These are phyloP conservation scores for Morbakka virulenta DNA, from an alignment of 30 jellyfish, hydroid and myxozoan species.

Conservation along the genomic window DNA sequence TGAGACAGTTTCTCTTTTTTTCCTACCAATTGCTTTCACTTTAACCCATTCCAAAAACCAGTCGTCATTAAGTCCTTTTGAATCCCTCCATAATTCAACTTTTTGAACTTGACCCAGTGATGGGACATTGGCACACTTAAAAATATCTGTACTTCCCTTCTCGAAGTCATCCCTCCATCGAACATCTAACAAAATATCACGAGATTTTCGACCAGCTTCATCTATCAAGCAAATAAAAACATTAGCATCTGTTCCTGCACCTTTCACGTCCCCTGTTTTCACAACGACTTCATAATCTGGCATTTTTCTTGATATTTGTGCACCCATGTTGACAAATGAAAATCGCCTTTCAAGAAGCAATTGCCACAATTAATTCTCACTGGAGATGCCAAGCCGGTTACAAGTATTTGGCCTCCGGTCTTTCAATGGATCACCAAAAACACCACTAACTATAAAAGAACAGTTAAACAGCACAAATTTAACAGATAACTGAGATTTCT, in stretches of 20 bases:
- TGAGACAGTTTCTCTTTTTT: neutral
- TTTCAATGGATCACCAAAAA: no score
- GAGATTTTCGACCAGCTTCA: constrained; percentile 60
- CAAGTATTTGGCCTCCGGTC: no score
- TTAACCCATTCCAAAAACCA: constrained; percentile 89
- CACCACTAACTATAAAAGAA: no score
- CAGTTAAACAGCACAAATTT: no score
- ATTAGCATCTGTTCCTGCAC: constrained; percentile 93
- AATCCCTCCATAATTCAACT: constrained; percentile 80
- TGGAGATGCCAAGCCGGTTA: no score
- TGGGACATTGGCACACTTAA: constrained; percentile 65
- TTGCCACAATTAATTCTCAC: no score
- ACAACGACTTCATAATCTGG: constrained; percentile 73
- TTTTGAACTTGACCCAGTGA: constrained; percentile 42
- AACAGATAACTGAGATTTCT: no score
- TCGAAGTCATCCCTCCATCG: constrained; percentile 93
- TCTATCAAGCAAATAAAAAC: constrained; percentile 77
- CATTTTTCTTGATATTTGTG: constrained; percentile 46
- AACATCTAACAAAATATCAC: constrained; percentile 66
- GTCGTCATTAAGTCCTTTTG: constrained; percentile 80
- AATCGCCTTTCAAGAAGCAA: no score
- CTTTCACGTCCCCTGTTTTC: constrained; percentile 95
- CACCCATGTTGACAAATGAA: constrained; percentile 84
- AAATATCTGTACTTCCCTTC: constrained; percentile 76
- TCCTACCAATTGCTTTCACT: constrained; percentile 16